Evolutionary conservation across 2,888 invertebrate species (phyloP).

Genomic region (Alsophila aescularia): DNA sequence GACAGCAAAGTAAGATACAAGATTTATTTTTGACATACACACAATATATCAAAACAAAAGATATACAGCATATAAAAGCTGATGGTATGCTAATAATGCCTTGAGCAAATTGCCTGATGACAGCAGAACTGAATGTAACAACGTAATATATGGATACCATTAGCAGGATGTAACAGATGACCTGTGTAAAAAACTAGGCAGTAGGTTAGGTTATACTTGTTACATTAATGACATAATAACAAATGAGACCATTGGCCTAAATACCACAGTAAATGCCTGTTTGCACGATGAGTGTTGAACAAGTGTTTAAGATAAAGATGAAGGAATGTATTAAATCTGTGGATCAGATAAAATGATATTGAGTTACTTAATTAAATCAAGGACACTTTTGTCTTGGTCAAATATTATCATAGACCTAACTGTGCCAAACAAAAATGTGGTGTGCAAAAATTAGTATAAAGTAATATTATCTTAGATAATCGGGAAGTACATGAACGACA

Average conservation of each 20-base stretch:
- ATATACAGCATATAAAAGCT: constrained; percentile 6
- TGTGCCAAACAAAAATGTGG: too few relatives aligned
- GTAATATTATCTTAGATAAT: too few relatives aligned
- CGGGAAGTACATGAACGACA: too few relatives aligned
- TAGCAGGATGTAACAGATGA: constrained; percentile 35
- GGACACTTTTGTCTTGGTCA: background rate
- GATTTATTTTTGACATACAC: constrained; percentile 4
- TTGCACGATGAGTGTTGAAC: constrained; percentile 23
- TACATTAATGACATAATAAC: constrained; percentile 54
- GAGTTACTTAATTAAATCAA: background rate
- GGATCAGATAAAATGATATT: background rate
- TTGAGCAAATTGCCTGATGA: constrained; percentile 34
- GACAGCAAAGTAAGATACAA: constrained; percentile 1
- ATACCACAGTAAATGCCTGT: constrained; percentile 46
- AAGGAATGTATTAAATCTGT: constrained; percentile 9
- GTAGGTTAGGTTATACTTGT: constrained; percentile 36
- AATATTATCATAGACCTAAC: too few relatives aligned
- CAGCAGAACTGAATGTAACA: constrained; percentile 22
- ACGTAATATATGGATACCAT: constrained; percentile 36
- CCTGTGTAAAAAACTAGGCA: constrained; percentile 33
- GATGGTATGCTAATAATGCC: constrained; percentile 18
- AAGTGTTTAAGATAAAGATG: constrained; percentile 12
- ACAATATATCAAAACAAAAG: constrained; percentile 18
- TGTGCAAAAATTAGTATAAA: too few relatives aligned
- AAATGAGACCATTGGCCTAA: constrained; percentile 53